phyloP scores from a whole-genome alignment of 2,113 vertebrate species.

The Pantherophis guttatus region DNA sequence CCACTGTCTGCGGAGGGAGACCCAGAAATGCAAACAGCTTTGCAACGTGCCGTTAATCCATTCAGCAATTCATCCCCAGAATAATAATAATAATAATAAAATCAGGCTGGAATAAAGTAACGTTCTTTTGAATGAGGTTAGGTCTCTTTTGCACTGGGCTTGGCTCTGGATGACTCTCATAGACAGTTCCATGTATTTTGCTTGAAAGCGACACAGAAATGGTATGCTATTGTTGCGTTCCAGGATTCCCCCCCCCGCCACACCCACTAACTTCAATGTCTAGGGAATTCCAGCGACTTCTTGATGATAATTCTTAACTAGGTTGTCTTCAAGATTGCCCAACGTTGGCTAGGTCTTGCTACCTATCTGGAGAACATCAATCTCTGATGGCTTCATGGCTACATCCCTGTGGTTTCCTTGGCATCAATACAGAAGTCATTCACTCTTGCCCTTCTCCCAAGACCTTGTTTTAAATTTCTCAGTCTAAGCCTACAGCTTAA shows the following conservation, averaged over 20 bases:
- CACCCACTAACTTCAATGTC: neutral
- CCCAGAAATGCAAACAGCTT: neutral
- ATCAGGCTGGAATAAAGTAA: conserved; percentile 11
- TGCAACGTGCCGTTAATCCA: neutral
- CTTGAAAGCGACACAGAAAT: too few species aligned
- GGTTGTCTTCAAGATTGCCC: neutral
- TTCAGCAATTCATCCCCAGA: neutral
- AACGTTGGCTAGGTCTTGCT: neutral
- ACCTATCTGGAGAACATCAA: neutral
- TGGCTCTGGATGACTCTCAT: too few species aligned
- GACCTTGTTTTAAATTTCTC: neutral
- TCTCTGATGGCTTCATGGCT: neutral
- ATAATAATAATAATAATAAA: neutral
- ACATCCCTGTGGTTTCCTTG: neutral
- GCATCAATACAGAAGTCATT: neutral
- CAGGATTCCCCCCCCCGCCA: too few species aligned
- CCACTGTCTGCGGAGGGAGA: neutral
- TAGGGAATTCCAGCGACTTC: neutral
- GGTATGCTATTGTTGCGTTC: too few species aligned
- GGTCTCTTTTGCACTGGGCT: too few species aligned
- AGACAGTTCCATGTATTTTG: too few species aligned
- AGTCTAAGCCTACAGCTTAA: neutral
- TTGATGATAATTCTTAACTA: neutral
- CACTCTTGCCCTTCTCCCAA: neutral
- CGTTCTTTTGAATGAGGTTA: too few species aligned